Conservation (phyloP, 2,888 invertebrate species). For the Latheticus oryzae region DNA sequence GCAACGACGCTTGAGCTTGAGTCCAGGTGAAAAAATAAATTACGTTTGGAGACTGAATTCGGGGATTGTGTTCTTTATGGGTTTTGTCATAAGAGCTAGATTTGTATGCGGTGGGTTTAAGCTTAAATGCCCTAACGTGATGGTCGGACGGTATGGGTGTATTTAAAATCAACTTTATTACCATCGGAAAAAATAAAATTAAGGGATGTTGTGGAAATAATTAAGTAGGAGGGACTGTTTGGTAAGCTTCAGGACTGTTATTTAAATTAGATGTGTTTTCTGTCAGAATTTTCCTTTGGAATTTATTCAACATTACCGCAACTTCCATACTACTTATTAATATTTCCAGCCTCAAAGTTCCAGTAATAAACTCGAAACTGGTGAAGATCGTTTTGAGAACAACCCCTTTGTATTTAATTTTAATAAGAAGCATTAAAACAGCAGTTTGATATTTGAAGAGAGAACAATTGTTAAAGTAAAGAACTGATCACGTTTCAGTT, state of each 20-base stretch:
- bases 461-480: slow-evolving; percentile 5
- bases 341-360: slow-evolving; percentile 15
- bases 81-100: slow-evolving; percentile 10
- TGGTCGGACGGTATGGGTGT: slow-evolving; percentile 25
- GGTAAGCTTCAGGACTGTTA: too few species aligned
- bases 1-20: slow-evolving; percentile 25
- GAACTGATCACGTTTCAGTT: slow-evolving; percentile 18
- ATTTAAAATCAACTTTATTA: slow-evolving; percentile 5
- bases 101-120: slow-evolving; percentile 6
- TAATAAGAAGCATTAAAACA: slow-evolving; percentile 16
- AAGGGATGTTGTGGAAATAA: too few species aligned
- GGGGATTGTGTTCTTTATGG: slow-evolving; percentile 15
- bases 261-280: background rate
- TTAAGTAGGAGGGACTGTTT: too few species aligned
- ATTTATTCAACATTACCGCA: slow-evolving; percentile 12
- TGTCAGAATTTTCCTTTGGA: background rate
- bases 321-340: slow-evolving; percentile 22
- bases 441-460: slow-evolving; percentile 13
- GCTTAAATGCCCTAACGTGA: slow-evolving; percentile 25
- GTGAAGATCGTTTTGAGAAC: slow-evolving; percentile 15
- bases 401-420: slow-evolving; percentile 25
- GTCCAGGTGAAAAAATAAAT: slow-evolving; percentile 37
- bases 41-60: slow-evolving; percentile 17
- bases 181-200: too few species aligned
- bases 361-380: slow-evolving; percentile 20